Conservation (phyloP, 2,888 invertebrate species). For the Tortrix viridana region DNA sequence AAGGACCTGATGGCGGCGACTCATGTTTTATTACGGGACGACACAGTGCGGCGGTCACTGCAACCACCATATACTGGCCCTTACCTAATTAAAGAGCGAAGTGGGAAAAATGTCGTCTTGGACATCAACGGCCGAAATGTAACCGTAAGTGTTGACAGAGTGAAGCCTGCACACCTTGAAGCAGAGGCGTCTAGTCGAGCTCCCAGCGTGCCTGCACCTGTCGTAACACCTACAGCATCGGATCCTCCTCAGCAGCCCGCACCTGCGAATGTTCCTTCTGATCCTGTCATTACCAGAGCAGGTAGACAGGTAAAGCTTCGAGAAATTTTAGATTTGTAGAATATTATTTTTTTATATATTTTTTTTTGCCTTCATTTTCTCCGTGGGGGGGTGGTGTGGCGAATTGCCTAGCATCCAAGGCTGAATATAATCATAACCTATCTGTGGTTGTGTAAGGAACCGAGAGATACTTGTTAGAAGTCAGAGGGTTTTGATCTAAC, state of each 20-base stretch:
- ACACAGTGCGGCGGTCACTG: slow-evolving; percentile 31
- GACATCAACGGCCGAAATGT: not conserved
- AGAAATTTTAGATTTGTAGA: not conserved
- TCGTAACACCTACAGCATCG: not conserved
- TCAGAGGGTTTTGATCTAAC: no score
- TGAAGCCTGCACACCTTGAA: slow-evolving; percentile 10
- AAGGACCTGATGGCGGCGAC: slow-evolving; percentile 22
- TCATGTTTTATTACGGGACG: slow-evolving; percentile 38
- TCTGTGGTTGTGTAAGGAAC: no score
- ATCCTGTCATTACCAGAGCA: slow-evolving; percentile 11
- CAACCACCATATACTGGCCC: slow-evolving; percentile 39
- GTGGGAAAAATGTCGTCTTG: not conserved
- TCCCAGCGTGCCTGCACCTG: not conserved
- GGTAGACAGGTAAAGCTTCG: not conserved
- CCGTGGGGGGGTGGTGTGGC: slow-evolving; percentile 3
- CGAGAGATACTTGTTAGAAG: no score
- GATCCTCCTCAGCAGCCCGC: not conserved
- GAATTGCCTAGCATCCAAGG: not conserved
- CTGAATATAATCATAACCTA: not conserved
- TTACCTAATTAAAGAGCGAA: not conserved
- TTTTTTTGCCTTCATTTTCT: not conserved
- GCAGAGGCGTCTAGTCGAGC: not conserved
- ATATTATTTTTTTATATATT: not conserved
- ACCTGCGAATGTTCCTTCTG: not conserved
- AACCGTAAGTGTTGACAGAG: slow-evolving; percentile 1